Evolutionary conservation across 2,113 vertebrate genomes (phyloP).

Genomic region (Chaetops frenatus): DNA sequence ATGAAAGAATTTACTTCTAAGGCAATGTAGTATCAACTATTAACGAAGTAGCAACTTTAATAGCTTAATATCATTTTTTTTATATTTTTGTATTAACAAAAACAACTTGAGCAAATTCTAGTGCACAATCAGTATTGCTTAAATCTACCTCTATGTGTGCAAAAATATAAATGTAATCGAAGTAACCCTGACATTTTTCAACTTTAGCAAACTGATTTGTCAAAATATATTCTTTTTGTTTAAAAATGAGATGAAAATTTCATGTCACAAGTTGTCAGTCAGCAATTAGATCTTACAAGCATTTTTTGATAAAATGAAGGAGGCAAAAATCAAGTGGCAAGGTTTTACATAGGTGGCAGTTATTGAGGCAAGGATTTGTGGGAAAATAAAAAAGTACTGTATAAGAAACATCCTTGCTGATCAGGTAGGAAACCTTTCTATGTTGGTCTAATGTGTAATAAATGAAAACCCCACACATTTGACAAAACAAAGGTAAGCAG

Average conservation of each 20-base stretch:
- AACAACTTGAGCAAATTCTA: not conserved
- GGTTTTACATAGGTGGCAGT: not conserved
- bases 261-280: not conserved
- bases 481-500: constrained; percentile 50
- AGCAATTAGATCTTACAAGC: not conserved
- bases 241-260: not conserved
- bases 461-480: not conserved
- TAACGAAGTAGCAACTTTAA: not conserved
- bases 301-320: not conserved
- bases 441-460: not conserved
- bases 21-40: not conserved
- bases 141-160: not conserved
- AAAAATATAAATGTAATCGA: not conserved
- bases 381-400: not conserved
- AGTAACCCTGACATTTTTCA: not conserved
- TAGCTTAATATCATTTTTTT: not conserved
- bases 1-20: not conserved
- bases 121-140: not conserved
- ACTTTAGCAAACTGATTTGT: not conserved
- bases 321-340: not conserved
- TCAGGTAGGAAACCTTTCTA: not conserved
- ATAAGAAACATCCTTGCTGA: not conserved
- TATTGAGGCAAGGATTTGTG: not conserved
- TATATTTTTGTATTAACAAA: not conserved
- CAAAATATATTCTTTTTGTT: not conserved